These are phyloP conservation scores for Porites rus DNA, from an alignment of 92 coral and sea anemone species.

Conservation along the genomic window DNA sequence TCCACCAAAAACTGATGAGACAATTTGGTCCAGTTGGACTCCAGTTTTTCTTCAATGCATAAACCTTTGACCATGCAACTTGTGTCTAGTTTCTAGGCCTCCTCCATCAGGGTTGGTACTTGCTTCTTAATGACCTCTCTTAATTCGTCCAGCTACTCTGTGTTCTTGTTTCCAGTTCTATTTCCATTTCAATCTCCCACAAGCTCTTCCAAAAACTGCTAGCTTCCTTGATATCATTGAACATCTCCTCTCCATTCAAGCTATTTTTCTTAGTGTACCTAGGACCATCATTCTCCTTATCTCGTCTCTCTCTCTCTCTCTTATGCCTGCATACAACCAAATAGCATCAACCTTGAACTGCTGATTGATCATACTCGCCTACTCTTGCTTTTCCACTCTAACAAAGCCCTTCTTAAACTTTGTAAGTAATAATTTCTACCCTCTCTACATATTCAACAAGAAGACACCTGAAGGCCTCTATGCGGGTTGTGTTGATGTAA, in stretches of 20 bases:
- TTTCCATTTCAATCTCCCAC: too few species aligned
- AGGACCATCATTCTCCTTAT: not conserved
- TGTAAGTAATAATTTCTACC: not conserved
- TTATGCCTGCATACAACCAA: not conserved
- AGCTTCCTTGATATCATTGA: slow-evolving; percentile 1
- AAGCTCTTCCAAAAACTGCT: slow-evolving; percentile 27
- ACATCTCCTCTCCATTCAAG: not conserved
- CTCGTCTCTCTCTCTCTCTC: not conserved
- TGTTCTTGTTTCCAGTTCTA: not conserved
- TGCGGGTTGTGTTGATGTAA: too few species aligned
- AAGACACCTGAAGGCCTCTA: too few species aligned
- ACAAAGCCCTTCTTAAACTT: not conserved
- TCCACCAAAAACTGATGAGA: not conserved
- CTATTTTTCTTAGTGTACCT: not conserved
- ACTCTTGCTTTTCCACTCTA: not conserved
- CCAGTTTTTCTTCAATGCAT: not conserved
- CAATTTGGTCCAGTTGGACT: not conserved
- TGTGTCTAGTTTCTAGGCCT: not conserved
- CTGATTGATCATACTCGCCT: not conserved
- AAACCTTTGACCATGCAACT: not conserved
- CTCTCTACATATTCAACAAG: not conserved
- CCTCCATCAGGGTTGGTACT: not conserved
- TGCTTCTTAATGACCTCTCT: not conserved
- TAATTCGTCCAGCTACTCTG: not conserved
- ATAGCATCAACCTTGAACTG: slow-evolving; percentile 8